phyloP scores from a whole-genome alignment of 2,797 vertebrate genomes.

The Hoplostethus mediterraneus region DNA sequence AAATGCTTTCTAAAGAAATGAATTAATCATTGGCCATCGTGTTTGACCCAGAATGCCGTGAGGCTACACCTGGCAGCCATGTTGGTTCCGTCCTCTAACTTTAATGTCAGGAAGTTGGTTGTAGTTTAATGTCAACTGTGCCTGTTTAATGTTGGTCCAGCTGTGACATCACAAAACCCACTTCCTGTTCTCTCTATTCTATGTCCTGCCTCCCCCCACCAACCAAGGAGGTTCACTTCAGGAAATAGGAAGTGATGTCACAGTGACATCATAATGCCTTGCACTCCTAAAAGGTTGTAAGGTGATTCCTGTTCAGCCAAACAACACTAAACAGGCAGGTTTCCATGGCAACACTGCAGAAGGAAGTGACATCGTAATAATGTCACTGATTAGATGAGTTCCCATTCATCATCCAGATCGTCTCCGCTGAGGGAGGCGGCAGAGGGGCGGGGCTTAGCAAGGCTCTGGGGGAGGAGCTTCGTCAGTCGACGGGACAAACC shows the following conservation, averaged over 20 bases:
- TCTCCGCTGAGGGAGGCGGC: conserved; percentile 81
- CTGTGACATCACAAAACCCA: not conserved
- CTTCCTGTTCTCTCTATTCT: conserved; percentile 7
- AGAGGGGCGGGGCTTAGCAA: conserved; percentile 68
- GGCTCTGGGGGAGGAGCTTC: conserved; percentile 89
- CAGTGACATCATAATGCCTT: conserved; percentile 24
- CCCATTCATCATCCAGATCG: conserved; percentile 96
- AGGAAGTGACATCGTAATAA: conserved; percentile 17
- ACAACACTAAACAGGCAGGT: not conserved
- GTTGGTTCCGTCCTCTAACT: not conserved
- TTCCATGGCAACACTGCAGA: not conserved
- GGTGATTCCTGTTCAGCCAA: conserved; percentile 6
- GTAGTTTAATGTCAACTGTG: conserved; percentile 11
- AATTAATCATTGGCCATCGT: conserved; percentile 2
- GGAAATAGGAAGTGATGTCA: conserved; percentile 11
- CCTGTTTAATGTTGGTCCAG: not conserved
- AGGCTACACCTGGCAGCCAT: not conserved
- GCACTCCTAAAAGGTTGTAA: not conserved
- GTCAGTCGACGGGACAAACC: conserved; percentile 92
- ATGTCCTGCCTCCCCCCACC: no score
- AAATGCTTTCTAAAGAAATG: conserved; percentile 70
- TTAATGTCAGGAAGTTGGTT: conserved; percentile 19
- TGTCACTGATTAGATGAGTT: conserved; percentile 88
- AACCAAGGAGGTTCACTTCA: not conserved
- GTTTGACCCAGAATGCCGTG: not conserved